A percentile compares a stretch with the other conserved stretches of the same genome.
Conservation (phyloP, 2,113 vertebrate genomes). For the Antidorcas marsupialis region DNA sequence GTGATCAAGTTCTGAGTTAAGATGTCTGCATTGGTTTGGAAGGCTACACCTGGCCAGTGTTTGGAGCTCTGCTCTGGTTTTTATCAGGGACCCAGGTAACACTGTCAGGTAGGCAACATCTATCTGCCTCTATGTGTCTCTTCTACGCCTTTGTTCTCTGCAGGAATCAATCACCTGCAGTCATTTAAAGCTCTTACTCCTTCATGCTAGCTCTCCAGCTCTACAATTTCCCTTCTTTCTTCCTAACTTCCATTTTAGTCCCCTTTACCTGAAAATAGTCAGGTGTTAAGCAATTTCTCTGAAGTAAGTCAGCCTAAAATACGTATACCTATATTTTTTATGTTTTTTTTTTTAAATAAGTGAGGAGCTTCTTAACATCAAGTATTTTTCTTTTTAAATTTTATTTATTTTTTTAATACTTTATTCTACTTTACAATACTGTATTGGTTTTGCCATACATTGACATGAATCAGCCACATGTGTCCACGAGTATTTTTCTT, state of each 20-base stretch:
- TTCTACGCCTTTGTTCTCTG: neutral
- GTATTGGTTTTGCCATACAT: too few relatives aligned
- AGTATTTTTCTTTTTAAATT: neutral
- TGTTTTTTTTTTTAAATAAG: neutral
- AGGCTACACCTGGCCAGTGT: neutral
- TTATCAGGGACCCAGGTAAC: neutral
- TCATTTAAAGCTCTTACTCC: neutral
- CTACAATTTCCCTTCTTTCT: neutral
- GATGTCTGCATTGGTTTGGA: neutral
- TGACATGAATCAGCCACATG: too few relatives aligned
- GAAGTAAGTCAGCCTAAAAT: neutral
- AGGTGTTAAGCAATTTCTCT: neutral
- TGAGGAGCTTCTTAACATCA: neutral
- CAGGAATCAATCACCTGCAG: neutral
- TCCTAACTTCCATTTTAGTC: neutral
- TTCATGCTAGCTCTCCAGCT: neutral
- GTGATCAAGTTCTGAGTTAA: neutral
- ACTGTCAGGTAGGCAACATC: neutral
- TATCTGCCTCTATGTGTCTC: neutral
- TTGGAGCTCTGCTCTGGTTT: neutral
- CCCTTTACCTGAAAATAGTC: neutral
- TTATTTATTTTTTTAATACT: too few relatives aligned
- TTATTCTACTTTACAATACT: too few relatives aligned
- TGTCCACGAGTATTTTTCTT: too few relatives aligned
- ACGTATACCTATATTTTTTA: neutral